Percentiles rank a stretch among this genome's conserved stretches.
Evolutionary conservation across 2,113 vertebrate genomes (phyloP).

Genomic region (Murina feae): DNA sequence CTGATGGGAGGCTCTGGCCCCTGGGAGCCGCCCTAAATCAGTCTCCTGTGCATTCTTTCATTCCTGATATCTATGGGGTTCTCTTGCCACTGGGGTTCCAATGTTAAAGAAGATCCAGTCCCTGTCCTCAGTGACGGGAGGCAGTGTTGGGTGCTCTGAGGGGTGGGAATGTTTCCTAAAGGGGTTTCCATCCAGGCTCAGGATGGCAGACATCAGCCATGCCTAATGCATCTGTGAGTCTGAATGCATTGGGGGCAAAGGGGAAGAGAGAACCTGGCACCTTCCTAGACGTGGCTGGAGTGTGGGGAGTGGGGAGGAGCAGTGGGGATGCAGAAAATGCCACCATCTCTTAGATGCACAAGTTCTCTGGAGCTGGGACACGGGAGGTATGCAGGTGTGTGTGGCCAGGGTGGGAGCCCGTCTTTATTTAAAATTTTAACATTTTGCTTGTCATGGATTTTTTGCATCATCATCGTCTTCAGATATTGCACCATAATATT

Average conservation of each 20-base stretch:
- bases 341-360: accelerated
- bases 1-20: accelerated
- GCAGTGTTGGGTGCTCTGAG: not conserved
- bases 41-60: accelerated
- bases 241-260: too few species aligned
- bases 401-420: not conserved
- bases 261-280: not conserved
- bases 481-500: not conserved
- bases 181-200: not conserved
- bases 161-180: accelerated
- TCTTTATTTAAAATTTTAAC: not conserved
- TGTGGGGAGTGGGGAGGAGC: accelerated
- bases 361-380: not conserved
- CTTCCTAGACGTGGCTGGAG: not conserved
- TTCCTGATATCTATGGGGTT: not conserved
- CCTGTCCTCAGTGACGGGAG: not conserved
- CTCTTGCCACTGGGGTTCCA: not conserved
- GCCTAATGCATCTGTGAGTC: not conserved
- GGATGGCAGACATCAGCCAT: not conserved
- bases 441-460: not conserved
- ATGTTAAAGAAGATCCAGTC: not conserved
- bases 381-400: accelerated
- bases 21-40: not conserved
- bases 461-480: not conserved
- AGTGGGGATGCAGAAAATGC: too few species aligned